Conservation (phyloP, 2,797 vertebrate genomes). For the Natrix natrix region DNA sequence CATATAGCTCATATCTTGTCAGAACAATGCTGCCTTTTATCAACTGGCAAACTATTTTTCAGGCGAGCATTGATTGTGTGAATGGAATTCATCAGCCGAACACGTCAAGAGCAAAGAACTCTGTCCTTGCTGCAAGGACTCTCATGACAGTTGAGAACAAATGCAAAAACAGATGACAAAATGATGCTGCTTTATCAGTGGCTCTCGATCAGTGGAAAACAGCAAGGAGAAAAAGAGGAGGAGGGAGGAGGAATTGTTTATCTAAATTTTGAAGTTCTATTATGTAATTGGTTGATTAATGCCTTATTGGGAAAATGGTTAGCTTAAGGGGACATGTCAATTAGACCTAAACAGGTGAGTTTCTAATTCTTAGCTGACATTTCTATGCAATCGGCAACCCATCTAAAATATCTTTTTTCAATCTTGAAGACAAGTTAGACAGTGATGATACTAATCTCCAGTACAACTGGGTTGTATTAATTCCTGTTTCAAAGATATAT, state of each 20-base stretch:
- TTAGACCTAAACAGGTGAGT: not conserved
- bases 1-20: not conserved
- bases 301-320: not conserved
- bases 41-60: slow-evolving; percentile 18
- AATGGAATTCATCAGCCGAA: not conserved
- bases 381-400: not conserved
- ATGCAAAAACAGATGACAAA: not conserved
- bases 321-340: not conserved
- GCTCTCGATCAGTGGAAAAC: not conserved
- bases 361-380: not conserved
- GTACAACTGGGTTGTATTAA: not conserved
- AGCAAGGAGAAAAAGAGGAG: not conserved
- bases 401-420: not conserved
- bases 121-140: not conserved
- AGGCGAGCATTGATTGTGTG: not conserved
- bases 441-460: not conserved
- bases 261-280: not conserved
- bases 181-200: not conserved
- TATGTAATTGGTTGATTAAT: not conserved
- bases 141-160: not conserved
- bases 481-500: not conserved
- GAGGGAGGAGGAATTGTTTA: not conserved
- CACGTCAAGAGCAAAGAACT: not conserved
- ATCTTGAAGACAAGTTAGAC: not conserved
- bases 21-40: slow-evolving; percentile 10